phyloP scores from a whole-genome alignment of 2,797 vertebrate genomes.

The Mico argentatus region DNA sequence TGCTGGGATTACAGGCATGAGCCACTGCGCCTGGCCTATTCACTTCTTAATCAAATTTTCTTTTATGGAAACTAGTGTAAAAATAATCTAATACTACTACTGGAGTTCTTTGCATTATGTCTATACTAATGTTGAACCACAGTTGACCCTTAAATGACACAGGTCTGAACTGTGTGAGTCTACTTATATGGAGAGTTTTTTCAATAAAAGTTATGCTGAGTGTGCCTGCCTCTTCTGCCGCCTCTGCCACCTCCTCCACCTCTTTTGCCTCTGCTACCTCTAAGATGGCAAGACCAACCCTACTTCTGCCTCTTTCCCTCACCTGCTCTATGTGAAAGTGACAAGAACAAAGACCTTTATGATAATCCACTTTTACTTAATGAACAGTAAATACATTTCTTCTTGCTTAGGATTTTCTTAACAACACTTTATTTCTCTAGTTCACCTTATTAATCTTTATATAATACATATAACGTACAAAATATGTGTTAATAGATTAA shows the following conservation, averaged over 20 bases:
- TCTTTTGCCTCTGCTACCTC: neutral
- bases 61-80: neutral
- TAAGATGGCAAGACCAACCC: neutral
- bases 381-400: neutral
- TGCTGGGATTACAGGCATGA: too few species aligned
- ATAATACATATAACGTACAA: neutral
- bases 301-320: too few species aligned
- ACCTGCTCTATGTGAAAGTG: neutral
- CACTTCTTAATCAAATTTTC: neutral
- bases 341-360: neutral
- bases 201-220: neutral
- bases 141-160: neutral
- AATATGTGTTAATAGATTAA: neutral
- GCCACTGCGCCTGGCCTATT: neutral
- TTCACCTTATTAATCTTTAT: neutral
- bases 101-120: constrained; percentile 1
- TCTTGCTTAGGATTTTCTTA: neutral
- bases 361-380: neutral
- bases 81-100: neutral
- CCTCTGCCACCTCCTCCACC: neutral
- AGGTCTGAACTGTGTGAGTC: neutral
- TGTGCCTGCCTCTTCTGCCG: neutral
- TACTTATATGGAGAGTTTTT: neutral
- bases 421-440: neutral
- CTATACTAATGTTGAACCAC: neutral